Conservation (phyloP, 2,797 vertebrate species). For the Anguilla obscura region DNA sequence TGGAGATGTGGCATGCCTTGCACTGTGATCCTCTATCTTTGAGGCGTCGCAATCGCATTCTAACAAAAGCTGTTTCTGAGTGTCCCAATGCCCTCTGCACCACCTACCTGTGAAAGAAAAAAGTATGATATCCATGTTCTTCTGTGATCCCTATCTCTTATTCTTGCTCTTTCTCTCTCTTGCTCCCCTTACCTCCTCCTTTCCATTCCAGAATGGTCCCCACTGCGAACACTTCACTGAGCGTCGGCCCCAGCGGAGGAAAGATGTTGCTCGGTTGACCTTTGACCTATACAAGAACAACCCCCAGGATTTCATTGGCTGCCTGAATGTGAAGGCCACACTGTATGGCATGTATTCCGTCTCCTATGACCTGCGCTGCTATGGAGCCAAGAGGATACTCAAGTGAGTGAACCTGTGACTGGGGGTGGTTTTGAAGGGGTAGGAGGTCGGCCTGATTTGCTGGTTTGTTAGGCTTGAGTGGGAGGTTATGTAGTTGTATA, state of each 20-base stretch:
- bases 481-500: background rate
- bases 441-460: background rate
- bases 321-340: constrained; percentile 84
- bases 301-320: constrained; percentile 87
- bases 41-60: background rate
- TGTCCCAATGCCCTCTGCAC: background rate
- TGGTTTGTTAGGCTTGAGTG: background rate
- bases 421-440: background rate
- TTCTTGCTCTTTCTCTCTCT: background rate
- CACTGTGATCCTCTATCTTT: background rate
- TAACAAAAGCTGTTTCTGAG: background rate
- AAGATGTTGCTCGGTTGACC: constrained; percentile 84
- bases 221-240: constrained; percentile 58
- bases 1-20: background rate
- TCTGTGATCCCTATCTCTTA: background rate
- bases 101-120: background rate
- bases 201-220: constrained; percentile 53
- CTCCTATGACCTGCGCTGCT: constrained; percentile 87
- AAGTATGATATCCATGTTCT: background rate
- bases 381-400: constrained; percentile 79
- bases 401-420: constrained; percentile 73
- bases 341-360: constrained; percentile 86
- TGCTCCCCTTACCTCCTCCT: background rate
- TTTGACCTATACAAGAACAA: constrained; percentile 91
- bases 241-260: constrained; percentile 64